Evolutionary conservation across 2,797 vertebrate species (phyloP).

Genomic region (Cynopterus sphinx): DNA sequence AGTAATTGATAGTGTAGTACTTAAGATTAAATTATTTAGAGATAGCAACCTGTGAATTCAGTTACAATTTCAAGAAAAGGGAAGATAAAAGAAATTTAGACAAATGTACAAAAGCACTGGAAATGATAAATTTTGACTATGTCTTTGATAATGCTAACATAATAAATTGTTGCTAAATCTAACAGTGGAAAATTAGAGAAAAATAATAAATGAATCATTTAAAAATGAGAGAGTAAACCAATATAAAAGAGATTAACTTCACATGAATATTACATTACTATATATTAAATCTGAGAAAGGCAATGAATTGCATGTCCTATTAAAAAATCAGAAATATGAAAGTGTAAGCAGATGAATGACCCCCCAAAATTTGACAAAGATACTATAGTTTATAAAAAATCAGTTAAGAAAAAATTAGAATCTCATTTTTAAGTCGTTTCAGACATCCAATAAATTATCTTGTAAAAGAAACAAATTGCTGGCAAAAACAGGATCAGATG

Average conservation of each 20-base stretch:
- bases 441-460: background rate
- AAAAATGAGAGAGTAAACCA: background rate
- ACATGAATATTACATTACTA: background rate
- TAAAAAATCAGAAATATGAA: background rate
- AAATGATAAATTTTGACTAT: background rate
- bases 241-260: background rate
- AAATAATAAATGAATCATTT: constrained; percentile 16
- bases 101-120: background rate
- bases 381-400: background rate
- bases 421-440: background rate
- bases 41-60: background rate
- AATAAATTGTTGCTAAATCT: background rate
- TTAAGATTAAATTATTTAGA: background rate
- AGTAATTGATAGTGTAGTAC: background rate
- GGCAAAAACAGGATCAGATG: background rate
- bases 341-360: background rate
- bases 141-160: background rate
- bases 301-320: background rate
- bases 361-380: background rate
- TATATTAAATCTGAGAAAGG: constrained; percentile 20
- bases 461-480: background rate
- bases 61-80: background rate
- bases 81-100: background rate
- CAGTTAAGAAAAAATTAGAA: background rate
- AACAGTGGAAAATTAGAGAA: background rate